These are phyloP conservation scores for Nicator chloris DNA, from an alignment of 2,113 vertebrate genomes.

Conservation along the genomic window DNA sequence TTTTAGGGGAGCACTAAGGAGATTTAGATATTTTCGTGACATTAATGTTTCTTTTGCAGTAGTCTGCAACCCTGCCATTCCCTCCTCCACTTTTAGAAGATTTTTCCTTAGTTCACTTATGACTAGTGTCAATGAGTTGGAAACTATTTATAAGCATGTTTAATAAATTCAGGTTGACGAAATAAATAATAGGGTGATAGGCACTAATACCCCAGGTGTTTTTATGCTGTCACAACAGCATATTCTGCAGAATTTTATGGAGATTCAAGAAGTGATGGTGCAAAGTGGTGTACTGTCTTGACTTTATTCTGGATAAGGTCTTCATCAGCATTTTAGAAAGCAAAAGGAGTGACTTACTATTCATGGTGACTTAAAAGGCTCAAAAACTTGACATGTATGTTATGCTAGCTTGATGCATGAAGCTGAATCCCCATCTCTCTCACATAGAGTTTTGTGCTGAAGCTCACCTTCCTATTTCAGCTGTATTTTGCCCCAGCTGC, in stretches of 20 bases:
- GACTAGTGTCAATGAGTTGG: neutral
- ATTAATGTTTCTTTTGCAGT: neutral
- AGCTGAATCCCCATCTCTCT: neutral
- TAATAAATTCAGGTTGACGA: neutral
- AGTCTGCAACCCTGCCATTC: neutral
- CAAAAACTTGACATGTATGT: neutral
- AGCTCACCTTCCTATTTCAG: neutral
- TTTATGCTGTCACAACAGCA: neutral
- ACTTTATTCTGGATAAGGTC: neutral
- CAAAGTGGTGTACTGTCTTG: neutral
- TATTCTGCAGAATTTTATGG: neutral
- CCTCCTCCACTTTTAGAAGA: fast-evolving
- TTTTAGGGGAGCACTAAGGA: neutral
- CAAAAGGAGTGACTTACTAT: neutral
- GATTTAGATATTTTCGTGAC: neutral
- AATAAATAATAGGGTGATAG: neutral
- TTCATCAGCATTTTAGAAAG: neutral
- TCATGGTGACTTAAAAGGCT: neutral
- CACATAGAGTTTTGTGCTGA: neutral
- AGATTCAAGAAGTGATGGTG: neutral
- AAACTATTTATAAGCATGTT: neutral
- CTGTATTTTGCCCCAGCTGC: neutral
- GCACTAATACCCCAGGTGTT: neutral
- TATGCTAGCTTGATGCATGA: neutral
- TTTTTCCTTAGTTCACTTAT: neutral